Percentiles rank a stretch among this genome's conserved stretches.
Evolutionary conservation across 1,140 invertebrate species (phyloP).

Genomic region (Ceratosolen fusciceps): DNA sequence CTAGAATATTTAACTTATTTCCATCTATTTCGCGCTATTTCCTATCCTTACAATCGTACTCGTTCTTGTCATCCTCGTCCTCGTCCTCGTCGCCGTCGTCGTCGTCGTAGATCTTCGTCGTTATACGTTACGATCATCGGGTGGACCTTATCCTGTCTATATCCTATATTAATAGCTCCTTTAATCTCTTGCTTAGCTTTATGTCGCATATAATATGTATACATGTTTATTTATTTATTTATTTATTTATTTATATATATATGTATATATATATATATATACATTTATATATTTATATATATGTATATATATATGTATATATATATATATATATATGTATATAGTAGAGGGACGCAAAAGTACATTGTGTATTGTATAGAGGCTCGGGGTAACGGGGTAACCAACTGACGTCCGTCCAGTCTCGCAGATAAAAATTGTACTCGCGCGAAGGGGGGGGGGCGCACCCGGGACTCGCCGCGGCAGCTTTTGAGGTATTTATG

Average conservation of each 20-base stretch:
- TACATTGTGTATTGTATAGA: constrained; percentile 20
- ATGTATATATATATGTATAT: too few species aligned
- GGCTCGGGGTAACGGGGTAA: too few species aligned
- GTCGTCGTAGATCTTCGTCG: too few species aligned
- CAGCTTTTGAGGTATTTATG: constrained; percentile 48
- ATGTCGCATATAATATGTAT: background rate
- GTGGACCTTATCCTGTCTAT: too few species aligned
- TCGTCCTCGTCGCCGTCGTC: too few species aligned
- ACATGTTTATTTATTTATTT: constrained; percentile 5
- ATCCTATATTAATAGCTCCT: too few species aligned
- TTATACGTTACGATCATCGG: too few species aligned
- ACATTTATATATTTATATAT: background rate
- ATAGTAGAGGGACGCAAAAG: constrained; percentile 30
- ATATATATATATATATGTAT: too few species aligned
- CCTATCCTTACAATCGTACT: background rate
- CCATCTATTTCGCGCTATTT: too few species aligned
- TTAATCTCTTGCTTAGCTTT: constrained; percentile 4
- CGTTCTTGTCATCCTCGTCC: too few species aligned
- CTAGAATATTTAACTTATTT: background rate
- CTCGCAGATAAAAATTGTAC: background rate
- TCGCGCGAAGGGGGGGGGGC: background rate
- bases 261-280: background rate
- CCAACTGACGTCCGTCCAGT: constrained; percentile 30
- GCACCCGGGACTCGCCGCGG: constrained; percentile 36
- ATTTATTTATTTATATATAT: background rate